Percentiles rank a stretch among this genome's conserved stretches.
Conservation (phyloP, 2,888 invertebrate genomes). For the Idaea straminata region DNA sequence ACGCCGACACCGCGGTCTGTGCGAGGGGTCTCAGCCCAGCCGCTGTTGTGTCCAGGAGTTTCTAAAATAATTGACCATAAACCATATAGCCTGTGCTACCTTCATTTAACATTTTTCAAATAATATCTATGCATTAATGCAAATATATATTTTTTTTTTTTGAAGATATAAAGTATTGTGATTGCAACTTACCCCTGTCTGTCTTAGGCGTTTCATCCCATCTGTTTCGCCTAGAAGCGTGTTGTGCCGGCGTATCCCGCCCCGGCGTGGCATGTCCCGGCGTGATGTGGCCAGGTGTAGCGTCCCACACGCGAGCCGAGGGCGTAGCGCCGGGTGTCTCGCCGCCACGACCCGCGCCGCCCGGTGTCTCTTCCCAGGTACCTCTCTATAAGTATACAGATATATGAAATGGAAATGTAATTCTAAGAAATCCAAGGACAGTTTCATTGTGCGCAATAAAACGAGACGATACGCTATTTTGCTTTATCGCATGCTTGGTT, state of each 20-base stretch:
- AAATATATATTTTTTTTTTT: too few species aligned
- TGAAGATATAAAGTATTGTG: too few species aligned
- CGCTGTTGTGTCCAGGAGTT: conserved; percentile 97
- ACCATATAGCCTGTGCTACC: too few species aligned
- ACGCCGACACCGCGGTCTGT: conserved; percentile 91
- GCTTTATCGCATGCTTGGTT: not conserved
- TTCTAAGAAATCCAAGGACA: too few species aligned
- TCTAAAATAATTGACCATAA: conserved; percentile 73
- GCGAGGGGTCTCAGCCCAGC: conserved; percentile 99
- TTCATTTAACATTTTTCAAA: too few species aligned
- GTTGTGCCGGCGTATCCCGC: conserved; percentile 88
- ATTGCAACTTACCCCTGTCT: conserved; percentile 84
- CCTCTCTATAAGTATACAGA: conserved; percentile 48
- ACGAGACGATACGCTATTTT: too few species aligned
- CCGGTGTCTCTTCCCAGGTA: conserved; percentile 98
- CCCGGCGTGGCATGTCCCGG: conserved; percentile 92
- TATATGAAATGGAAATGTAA: not conserved
- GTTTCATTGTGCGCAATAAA: too few species aligned
- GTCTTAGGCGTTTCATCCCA: conserved; percentile 99
- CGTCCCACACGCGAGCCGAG: conserved; percentile 96
- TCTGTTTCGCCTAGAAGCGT: conserved; percentile 92
- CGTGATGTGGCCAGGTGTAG: conserved; percentile 96
- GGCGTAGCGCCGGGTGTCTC: conserved; percentile 97
- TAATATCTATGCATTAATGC: too few species aligned
- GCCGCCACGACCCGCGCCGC: conserved; percentile 86